Conservation (phyloP, 2,888 invertebrate species). For the Odontothrips loti region DNA sequence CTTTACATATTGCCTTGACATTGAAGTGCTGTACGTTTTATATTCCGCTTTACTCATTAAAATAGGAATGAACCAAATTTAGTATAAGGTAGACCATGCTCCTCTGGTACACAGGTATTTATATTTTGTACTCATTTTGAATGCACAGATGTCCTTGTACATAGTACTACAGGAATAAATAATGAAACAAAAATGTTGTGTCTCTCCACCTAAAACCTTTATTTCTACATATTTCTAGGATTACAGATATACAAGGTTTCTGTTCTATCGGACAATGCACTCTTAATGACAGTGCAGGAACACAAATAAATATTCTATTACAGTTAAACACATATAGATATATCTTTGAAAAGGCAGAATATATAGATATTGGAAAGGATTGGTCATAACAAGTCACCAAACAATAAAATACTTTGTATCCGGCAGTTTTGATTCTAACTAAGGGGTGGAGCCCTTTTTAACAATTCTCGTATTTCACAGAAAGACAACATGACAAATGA, state of each 20-base stretch:
- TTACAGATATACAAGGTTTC: neutral
- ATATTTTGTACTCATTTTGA: slow-evolving; percentile 27
- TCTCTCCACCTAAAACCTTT: neutral
- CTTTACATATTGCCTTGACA: neutral
- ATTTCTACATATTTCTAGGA: neutral
- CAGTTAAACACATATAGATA: too few species aligned
- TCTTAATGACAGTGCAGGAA: neutral
- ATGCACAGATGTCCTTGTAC: slow-evolving; percentile 11
- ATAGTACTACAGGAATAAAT: neutral
- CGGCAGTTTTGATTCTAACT: neutral
- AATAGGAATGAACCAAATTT: slow-evolving; percentile 20
- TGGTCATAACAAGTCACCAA: neutral
- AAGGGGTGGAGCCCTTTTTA: neutral
- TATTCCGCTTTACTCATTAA: slow-evolving; percentile 5
- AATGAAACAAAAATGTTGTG: neutral
- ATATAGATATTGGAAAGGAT: neutral
- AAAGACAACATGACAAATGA: neutral
- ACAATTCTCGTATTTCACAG: neutral
- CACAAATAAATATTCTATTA: neutral
- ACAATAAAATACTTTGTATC: neutral
- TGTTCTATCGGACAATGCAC: neutral
- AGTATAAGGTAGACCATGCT: slow-evolving; percentile 7
- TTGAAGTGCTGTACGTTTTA: neutral
- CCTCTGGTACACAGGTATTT: slow-evolving; percentile 4
- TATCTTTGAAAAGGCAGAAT: too few species aligned